A percentile compares a stretch with the other conserved stretches of the same genome.
Evolutionary conservation across 2,797 vertebrate species (phyloP).

Genomic region (Xenops minutus): DNA sequence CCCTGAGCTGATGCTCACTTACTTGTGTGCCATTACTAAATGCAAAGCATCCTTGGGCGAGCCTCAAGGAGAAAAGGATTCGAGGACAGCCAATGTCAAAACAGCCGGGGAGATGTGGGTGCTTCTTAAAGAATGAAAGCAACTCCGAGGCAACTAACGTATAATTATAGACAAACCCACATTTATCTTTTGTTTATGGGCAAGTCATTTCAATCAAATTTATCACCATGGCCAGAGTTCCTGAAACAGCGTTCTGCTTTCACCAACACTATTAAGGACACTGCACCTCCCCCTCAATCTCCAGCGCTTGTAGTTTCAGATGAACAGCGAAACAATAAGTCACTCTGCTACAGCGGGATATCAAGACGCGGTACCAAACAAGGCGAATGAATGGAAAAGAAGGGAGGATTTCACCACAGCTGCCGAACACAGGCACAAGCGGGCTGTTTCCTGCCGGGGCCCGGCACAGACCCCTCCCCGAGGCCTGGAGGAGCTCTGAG

Average conservation of each 20-base stretch:
- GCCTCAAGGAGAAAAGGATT: not conserved
- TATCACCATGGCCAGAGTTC: not conserved
- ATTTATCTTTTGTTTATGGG: not conserved
- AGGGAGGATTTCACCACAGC: fast-evolving
- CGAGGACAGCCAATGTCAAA: not conserved
- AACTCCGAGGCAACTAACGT: not conserved
- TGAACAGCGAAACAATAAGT: fast-evolving
- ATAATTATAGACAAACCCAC: not conserved
- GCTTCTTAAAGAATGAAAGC: not conserved
- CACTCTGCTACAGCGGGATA: not conserved
- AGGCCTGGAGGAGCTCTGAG: not conserved
- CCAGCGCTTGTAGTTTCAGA: not conserved
- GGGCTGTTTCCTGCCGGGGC: not conserved
- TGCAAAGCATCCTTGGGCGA: not conserved
- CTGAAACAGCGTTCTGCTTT: not conserved
- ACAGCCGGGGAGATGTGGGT: not conserved
- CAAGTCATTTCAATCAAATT: not conserved
- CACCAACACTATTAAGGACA: fast-evolving
- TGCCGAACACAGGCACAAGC: not conserved
- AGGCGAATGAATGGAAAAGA: not conserved
- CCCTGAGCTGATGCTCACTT: not conserved
- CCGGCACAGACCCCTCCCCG: not conserved
- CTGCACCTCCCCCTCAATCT: not conserved
- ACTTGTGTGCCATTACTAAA: not conserved
- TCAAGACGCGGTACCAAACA: not conserved